Evolutionary conservation across 2,888 invertebrate genomes (phyloP).

Genomic region (Metopia argyrocephala): DNA sequence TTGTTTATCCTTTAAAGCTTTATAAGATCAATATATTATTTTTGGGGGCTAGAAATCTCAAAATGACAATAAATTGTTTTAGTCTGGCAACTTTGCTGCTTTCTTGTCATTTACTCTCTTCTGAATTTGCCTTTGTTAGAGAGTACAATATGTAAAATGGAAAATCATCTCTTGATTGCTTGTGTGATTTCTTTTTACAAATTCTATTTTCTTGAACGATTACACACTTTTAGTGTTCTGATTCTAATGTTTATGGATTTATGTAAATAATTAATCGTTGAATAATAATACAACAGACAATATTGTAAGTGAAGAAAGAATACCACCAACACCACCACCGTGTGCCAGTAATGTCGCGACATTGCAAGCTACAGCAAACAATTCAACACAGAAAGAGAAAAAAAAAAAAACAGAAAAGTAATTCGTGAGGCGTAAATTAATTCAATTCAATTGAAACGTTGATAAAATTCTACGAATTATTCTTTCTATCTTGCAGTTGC

Average conservation of each 20-base stretch:
- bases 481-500: neutral
- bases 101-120: no score
- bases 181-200: neutral
- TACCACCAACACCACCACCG: neutral
- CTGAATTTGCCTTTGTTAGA: no score
- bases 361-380: constrained; percentile 8
- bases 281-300: neutral
- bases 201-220: neutral
- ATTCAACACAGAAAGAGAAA: constrained; percentile 11
- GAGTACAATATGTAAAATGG: no score
- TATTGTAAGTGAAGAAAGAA: neutral
- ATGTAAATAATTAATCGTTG: constrained; percentile 17
- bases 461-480: constrained; percentile 72
- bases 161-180: neutral
- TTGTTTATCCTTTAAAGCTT: no score
- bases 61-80: no score
- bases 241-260: neutral
- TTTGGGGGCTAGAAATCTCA: no score
- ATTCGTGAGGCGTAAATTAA: constrained; percentile 77
- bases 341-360: neutral
- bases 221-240: neutral
- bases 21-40: no score
- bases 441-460: constrained; percentile 71
- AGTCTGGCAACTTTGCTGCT: no score
- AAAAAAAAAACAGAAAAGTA: constrained; percentile 66